Percentiles rank a stretch among this genome's conserved stretches.
phyloP scores from a whole-genome alignment of 2,797 vertebrate genomes.

The Phalloptychus januarius region DNA sequence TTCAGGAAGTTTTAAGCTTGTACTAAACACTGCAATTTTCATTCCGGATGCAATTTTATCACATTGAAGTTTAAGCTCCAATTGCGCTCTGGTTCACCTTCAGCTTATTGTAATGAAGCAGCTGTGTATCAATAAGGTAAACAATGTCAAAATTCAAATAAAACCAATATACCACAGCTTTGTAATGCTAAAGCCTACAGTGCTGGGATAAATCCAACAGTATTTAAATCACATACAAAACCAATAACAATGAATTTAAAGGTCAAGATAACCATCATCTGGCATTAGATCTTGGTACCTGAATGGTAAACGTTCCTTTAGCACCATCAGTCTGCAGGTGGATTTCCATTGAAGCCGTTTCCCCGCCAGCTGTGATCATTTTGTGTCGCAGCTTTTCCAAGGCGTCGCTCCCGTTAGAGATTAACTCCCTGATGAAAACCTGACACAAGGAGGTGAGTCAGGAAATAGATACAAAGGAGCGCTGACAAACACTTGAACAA shows the following conservation, averaged over 20 bases:
- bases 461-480: not conserved
- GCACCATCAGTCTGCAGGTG: slow-evolving; percentile 88
- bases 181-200: not conserved
- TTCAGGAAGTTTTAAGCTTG: not conserved
- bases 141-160: not conserved
- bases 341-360: slow-evolving; percentile 89
- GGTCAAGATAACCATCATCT: not conserved
- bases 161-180: not conserved
- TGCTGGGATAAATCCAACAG: not conserved
- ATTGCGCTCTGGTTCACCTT: not conserved
- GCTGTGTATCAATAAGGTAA: not conserved
- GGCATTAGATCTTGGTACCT: slow-evolving; percentile 78
- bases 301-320: slow-evolving; percentile 92
- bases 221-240: not conserved
- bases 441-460: slow-evolving; percentile 47
- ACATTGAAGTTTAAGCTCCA: not conserved
- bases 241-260: not conserved
- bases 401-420: slow-evolving; percentile 95
- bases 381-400: slow-evolving; percentile 93
- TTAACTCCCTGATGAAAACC: slow-evolving; percentile 97
- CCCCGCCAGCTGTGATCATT: slow-evolving; percentile 82
- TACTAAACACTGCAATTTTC: not conserved
- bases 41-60: not conserved
- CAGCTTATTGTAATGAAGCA: not conserved
- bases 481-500: not conserved